Evolutionary conservation across 2,113 vertebrate genomes (phyloP).

Genomic region (Procavia capensis): DNA sequence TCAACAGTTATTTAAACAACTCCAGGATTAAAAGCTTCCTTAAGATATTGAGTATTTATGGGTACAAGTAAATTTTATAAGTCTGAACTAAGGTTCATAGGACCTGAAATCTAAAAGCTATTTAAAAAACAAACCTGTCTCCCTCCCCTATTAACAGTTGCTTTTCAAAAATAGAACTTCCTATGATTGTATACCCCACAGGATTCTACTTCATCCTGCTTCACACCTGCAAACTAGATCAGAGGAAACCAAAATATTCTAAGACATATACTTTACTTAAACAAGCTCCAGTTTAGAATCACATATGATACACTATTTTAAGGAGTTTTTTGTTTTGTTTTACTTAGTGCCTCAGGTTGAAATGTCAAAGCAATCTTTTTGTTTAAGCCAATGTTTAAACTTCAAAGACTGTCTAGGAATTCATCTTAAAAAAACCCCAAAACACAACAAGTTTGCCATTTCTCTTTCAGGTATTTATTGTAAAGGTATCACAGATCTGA

Average conservation of each 20-base stretch:
- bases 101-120: constrained; percentile 50
- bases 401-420: constrained; percentile 40
- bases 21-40: background rate
- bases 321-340: background rate
- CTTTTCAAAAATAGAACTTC: constrained; percentile 70
- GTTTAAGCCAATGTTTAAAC: constrained; percentile 51
- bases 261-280: constrained; percentile 67
- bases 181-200: constrained; percentile 59
- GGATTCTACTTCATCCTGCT: constrained; percentile 66
- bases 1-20: background rate
- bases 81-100: constrained; percentile 30
- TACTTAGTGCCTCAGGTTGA: background rate
- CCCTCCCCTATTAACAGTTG: constrained; percentile 24
- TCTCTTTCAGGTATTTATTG: constrained; percentile 11
- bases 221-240: constrained; percentile 67
- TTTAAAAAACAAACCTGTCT: constrained; percentile 53
- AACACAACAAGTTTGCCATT: too few species aligned
- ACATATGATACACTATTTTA: constrained; percentile 5
- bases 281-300: constrained; percentile 39
- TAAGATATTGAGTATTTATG: constrained; percentile 21
- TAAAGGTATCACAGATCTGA: background rate
- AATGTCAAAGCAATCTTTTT: constrained; percentile 34
- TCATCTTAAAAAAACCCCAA: constrained; percentile 34
- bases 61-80: background rate
- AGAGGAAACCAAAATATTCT: constrained; percentile 65